phyloP scores from a whole-genome alignment of 2,888 invertebrate genomes.

The Diarsia brunnea region DNA sequence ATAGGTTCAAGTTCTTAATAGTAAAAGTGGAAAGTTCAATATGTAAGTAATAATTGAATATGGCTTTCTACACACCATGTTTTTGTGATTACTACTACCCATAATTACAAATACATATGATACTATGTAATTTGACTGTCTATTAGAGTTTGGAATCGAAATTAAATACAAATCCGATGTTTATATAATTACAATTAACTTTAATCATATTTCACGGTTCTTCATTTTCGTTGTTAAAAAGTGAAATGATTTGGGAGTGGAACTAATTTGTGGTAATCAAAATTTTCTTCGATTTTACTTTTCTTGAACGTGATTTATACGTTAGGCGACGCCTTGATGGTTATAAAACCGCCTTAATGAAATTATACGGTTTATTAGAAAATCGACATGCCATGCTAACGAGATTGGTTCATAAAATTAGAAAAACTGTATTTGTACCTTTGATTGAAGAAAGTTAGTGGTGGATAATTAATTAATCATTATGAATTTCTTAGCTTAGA shows the following conservation, averaged over 20 bases:
- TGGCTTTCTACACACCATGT: conserved; percentile 56
- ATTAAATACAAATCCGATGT: conserved; percentile 14
- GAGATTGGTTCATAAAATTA: neutral
- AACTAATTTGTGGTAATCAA: conserved; percentile 20
- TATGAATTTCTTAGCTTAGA: neutral
- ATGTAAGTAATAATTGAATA: conserved; percentile 57
- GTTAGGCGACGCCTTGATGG: conserved; percentile 27
- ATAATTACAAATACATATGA: conserved; percentile 52
- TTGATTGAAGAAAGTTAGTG: neutral
- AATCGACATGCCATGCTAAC: neutral
- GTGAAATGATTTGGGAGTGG: conserved; percentile 50
- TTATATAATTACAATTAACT: conserved; percentile 23
- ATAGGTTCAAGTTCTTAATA: conserved; percentile 41
- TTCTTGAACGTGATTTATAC: conserved; percentile 37
- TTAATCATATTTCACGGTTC: conserved; percentile 32
- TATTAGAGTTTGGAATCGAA: conserved; percentile 24
- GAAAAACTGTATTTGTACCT: neutral
- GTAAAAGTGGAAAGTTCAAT: conserved; percentile 62
- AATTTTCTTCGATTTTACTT: conserved; percentile 45
- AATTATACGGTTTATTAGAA: conserved; percentile 30
- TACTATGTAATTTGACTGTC: conserved; percentile 38
- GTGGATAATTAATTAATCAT: too few relatives aligned
- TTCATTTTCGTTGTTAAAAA: conserved; percentile 40
- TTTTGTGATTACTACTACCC: conserved; percentile 62
- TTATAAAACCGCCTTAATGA: conserved; percentile 26